phyloP scores from a whole-genome alignment of 1,140 invertebrate species.

The Trichonephila inaurata region DNA sequence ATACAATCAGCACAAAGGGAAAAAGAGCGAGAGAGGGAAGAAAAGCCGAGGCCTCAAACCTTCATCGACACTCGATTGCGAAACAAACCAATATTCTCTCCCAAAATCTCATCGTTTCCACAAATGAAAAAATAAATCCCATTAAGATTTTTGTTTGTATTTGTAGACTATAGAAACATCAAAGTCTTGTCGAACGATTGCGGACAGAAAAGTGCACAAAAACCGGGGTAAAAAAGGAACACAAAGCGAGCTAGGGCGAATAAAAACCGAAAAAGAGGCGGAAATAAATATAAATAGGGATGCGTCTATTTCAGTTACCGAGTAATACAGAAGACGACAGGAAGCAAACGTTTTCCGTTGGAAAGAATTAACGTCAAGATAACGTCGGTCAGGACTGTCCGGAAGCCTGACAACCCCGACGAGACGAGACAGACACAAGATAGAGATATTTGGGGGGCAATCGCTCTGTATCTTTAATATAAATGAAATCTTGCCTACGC shows the following conservation, averaged over 20 bases:
- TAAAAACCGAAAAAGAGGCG: background rate
- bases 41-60: background rate
- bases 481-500: conserved; percentile 16
- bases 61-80: background rate
- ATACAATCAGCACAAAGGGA: background rate
- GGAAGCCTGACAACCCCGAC: background rate
- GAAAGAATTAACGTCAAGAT: conserved; percentile 75
- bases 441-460: background rate
- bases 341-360: conserved; percentile 61
- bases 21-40: background rate
- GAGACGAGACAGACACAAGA: background rate
- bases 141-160: conserved; percentile 7
- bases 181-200: background rate
- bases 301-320: conserved; percentile 10
- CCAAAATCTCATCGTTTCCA: background rate
- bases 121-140: background rate
- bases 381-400: conserved; percentile 62
- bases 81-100: background rate
- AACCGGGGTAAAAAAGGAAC: background rate
- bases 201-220: background rate
- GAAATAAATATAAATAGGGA: conserved; percentile 54
- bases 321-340: conserved; percentile 47
- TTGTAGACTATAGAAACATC: background rate
- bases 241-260: background rate
- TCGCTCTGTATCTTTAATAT: conserved; percentile 40